Conservation (phyloP, 1,140 invertebrate genomes). For the Metaphire vulgaris region DNA sequence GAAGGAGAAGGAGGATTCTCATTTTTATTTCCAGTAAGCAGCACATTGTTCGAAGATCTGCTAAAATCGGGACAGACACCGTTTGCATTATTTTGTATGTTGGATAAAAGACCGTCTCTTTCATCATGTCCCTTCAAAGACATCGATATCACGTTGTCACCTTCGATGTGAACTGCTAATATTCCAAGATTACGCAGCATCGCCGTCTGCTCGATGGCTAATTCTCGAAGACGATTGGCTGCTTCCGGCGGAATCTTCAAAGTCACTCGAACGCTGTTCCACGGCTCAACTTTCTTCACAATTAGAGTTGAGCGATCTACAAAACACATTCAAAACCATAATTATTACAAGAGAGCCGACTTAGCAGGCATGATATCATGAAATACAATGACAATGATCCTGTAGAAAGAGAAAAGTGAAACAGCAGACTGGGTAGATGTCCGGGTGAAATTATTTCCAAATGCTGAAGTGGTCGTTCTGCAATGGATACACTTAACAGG, state of each 20-base stretch:
- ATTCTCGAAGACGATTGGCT: neutral
- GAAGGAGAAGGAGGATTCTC: too few relatives aligned
- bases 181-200: neutral
- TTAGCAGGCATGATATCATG: too few relatives aligned
- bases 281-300: neutral
- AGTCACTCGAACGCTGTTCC: neutral
- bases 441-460: neutral
- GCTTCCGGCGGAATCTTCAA: neutral
- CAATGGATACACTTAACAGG: neutral
- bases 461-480: neutral
- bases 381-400: neutral
- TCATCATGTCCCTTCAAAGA: neutral
- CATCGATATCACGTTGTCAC: neutral
- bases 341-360: too few relatives aligned
- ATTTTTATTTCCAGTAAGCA: neutral
- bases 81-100: neutral
- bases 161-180: neutral
- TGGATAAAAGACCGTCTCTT: neutral
- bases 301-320: neutral
- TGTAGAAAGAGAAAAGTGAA: neutral
- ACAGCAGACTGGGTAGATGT: neutral
- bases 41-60: neutral
- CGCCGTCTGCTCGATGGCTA: neutral
- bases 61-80: neutral
- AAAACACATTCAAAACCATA: too few relatives aligned